Base-by-base conservation (phyloP, 2,113 vertebrate genomes). In the Cyprinodon brontotheroides region DNA sequence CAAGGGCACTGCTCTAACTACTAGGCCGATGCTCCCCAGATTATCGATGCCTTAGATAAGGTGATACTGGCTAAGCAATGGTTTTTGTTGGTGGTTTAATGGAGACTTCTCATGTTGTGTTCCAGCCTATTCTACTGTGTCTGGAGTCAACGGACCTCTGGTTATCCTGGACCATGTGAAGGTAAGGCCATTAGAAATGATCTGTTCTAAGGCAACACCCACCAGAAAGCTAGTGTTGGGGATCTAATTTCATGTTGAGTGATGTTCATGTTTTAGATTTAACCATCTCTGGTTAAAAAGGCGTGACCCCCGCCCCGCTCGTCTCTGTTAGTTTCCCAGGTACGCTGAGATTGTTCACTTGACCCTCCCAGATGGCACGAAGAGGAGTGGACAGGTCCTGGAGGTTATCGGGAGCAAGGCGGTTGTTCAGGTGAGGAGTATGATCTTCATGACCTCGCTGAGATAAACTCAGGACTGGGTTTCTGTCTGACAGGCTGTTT, bases 341-440 rank as follows among this genome's bases (percentile, higher is more conserved):
- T 95, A 93, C 29, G 95, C 95, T n/a, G 95, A 95, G 86, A 95
- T 95, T 38, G 95, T 95, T n/a, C 94, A 95, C 80, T 85, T 95
- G 81, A 95, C 94, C 14, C 77, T 95, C 61, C 95, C 95, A 0
- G 95, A 95, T 43, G 95, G 94, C 70, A 94, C 94, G 69, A 94
- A 84, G 86, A 92, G 95, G 65, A 95, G 94, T 0, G 95, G 95
- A 3, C 95, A 95, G 79, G 95, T 95, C 22, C 84, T 95, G 87
- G 95, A 95, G 86, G 95, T 95, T 77, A 94, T 93, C 20, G 94
- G 95, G 50, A 93, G 72, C 86, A 95, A 95, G 69, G 95, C 95
- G 4, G 94, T 95, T 0, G 94, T 95, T 36, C 95, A 95, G 94
- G 95, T 95, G 50, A 89, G 84, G 20, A 60, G 13, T 11, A 13